Evolutionary conservation across 2,113 vertebrate genomes (phyloP).

Genomic region (Monopterus albus): DNA sequence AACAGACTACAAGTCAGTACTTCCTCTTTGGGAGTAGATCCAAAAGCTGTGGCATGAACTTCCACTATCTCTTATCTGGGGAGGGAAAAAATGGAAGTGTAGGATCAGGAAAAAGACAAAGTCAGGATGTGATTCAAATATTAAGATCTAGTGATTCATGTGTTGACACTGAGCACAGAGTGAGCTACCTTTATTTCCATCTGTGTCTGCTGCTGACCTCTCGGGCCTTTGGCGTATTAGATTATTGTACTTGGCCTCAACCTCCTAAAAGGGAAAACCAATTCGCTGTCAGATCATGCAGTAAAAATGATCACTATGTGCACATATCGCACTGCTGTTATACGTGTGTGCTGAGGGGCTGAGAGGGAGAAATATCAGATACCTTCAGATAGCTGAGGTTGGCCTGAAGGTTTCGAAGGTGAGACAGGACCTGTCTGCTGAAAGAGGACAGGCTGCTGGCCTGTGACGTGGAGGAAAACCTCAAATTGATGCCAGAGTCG

Average conservation of each 20-base stretch:
- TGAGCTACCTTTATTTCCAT: conserved; percentile 88
- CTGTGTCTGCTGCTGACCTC: conserved; percentile 82
- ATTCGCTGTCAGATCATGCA: not conserved
- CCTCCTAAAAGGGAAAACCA: conserved; percentile 82
- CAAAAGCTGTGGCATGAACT: conserved; percentile 34
- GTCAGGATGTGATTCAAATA: not conserved
- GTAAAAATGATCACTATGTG: not conserved
- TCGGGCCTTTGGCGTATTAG: conserved; percentile 88
- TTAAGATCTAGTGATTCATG: not conserved
- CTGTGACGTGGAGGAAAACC: conserved; percentile 78
- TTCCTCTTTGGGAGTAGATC: conserved; percentile 67
- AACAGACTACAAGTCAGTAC: conserved; percentile 49
- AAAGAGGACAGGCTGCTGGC: conserved; percentile 79
- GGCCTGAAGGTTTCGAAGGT: conserved; percentile 89
- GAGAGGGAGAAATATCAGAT: not conserved
- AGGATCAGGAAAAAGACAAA: conserved; percentile 17
- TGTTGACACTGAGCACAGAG: not conserved
- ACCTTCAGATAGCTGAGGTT: conserved; percentile 88
- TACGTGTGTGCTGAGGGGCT: not conserved
- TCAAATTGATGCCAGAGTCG: conserved; percentile 79
- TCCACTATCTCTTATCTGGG: conserved; percentile 82
- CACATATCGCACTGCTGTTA: not conserved
- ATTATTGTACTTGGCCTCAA: conserved; percentile 90
- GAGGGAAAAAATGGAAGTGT: not conserved
- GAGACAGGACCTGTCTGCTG: conserved; percentile 88